Evolutionary conservation across 2,888 invertebrate species (phyloP).

Genomic region (Meteorus cinctellus): DNA sequence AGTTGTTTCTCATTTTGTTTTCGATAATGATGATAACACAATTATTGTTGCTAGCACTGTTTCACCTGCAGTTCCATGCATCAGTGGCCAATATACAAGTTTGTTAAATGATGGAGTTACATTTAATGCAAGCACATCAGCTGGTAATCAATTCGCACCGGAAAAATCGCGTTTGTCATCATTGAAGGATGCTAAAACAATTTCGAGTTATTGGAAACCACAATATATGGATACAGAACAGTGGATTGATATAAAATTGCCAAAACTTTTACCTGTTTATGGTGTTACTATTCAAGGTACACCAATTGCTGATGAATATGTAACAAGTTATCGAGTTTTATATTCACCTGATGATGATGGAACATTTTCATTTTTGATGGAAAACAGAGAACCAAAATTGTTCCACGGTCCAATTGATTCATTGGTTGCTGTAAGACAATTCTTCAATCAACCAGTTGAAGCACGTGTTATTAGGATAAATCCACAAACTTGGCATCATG

Average conservation of each 20-base stretch:
- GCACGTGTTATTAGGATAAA: constrained; percentile 82
- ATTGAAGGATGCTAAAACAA: constrained; percentile 55
- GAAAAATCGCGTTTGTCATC: constrained; percentile 75
- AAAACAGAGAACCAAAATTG: constrained; percentile 76
- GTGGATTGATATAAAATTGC: constrained; percentile 82
- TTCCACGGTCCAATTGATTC: constrained; percentile 81
- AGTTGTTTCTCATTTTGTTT: not conserved
- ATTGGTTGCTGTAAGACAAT: constrained; percentile 77
- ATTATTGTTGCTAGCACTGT: constrained; percentile 53
- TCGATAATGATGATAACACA: not conserved
- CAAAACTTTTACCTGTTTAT: constrained; percentile 80
- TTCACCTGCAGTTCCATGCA: constrained; percentile 75
- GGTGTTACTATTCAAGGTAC: constrained; percentile 85
- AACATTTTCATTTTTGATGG: constrained; percentile 77
- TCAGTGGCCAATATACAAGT: constrained; percentile 67
- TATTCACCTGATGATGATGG: constrained; percentile 81
- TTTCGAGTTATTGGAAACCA: constrained; percentile 78
- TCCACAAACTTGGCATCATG: constrained; percentile 84
- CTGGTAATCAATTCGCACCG: constrained; percentile 75
- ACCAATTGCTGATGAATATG: constrained; percentile 81
- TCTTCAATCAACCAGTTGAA: constrained; percentile 83
- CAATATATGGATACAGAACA: constrained; percentile 77
- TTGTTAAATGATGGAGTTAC: constrained; percentile 72
- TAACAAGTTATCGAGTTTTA: constrained; percentile 84
- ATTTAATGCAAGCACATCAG: constrained; percentile 78